Conservation (phyloP, 2,113 vertebrate species). For the Thamnaconus septentrionalis region DNA sequence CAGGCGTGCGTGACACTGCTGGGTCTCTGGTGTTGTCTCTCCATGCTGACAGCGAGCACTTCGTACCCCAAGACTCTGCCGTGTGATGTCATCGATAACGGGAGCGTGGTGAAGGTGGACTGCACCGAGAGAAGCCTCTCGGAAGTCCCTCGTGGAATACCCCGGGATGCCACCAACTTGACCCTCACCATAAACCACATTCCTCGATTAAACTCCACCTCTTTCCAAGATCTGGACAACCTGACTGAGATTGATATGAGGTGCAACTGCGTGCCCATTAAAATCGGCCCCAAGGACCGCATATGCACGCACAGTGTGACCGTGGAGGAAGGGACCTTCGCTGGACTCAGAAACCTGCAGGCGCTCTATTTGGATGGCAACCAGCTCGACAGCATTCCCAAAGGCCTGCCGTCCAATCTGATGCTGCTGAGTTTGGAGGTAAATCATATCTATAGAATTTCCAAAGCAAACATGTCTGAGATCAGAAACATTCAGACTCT, state of each 20-base stretch:
- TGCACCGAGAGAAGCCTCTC: constrained; percentile 83
- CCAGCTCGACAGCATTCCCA: constrained; percentile 83
- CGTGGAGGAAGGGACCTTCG: constrained; percentile 80
- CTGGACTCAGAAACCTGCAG: constrained; percentile 73
- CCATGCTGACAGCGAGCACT: constrained; percentile 43
- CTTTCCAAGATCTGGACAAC: constrained; percentile 79
- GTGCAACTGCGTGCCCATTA: constrained; percentile 91
- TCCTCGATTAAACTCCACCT: constrained; percentile 71
- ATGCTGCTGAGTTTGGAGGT: constrained; percentile 89
- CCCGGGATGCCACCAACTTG: constrained; percentile 85
- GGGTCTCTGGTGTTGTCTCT: constrained; percentile 26
- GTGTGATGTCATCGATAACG: constrained; percentile 79
- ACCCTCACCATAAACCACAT: constrained; percentile 93
- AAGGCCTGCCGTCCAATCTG: constrained; percentile 80
- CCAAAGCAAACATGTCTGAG: constrained; percentile 78
- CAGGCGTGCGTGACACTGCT: constrained; percentile 50
- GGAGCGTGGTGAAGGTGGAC: constrained; percentile 80
- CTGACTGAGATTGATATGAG: constrained; percentile 89
- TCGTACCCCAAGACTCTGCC: constrained; percentile 90
- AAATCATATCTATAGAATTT: constrained; percentile 83
- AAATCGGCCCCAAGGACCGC: constrained; percentile 82
- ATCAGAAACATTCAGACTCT: constrained; percentile 80
- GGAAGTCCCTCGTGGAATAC: constrained; percentile 81
- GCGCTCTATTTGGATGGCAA: constrained; percentile 92
- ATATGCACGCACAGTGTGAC: constrained; percentile 71